Base-by-base conservation (phyloP, 2,888 invertebrate species). In the Achlya flavicornis region DNA sequence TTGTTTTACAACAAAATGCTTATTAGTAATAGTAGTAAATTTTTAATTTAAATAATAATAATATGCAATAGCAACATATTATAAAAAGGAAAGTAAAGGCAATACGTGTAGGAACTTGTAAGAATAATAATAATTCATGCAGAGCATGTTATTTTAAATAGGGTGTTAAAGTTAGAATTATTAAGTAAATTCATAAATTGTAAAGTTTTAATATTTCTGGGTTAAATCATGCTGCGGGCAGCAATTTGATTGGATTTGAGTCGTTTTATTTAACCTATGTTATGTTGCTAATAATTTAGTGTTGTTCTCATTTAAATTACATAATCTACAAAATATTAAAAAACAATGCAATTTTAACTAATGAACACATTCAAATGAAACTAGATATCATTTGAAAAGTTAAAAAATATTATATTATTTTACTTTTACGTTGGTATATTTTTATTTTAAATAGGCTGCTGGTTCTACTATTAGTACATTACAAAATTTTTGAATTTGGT, bases 71-170 rank as follows among this genome's bases (percentile, higher is more conserved):
- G 2, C 26, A 60, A 35, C 5, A 62, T 6, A 26, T 67, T 70
- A 68, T 58, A 66, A 63, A 69, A 67, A 60, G 67, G 64, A 75
- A 68, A 68, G 68, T 62, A 48, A 79, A 64, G 73, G 80, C 77
- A 80, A 80, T 80, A 75, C 63, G 48, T 67, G 63, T 69, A 66
- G 64, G 70, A 58, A 35, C 41, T 66, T 66, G 63, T 63, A 64
- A 16, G 48, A 48, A 48, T 48, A 48, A 53, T 48, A 48, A 53
- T 19, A 19, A 53, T 53, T 38, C 77, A 76, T 79, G 81, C 81
- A 71, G 76, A 76, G 81, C 79, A 79, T 82, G 82, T 67, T 63
- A 69, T 16, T 65, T 53, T 53, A 53, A 53, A 53, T 16, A 16
- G 1, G 16, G 6, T 16, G 16, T 16, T 48, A 8, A 19, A 7